Evolutionary conservation across 35 echinoderm and acorn worm genomes (phyloP).

Genomic region (Apostichopus californicus): DNA sequence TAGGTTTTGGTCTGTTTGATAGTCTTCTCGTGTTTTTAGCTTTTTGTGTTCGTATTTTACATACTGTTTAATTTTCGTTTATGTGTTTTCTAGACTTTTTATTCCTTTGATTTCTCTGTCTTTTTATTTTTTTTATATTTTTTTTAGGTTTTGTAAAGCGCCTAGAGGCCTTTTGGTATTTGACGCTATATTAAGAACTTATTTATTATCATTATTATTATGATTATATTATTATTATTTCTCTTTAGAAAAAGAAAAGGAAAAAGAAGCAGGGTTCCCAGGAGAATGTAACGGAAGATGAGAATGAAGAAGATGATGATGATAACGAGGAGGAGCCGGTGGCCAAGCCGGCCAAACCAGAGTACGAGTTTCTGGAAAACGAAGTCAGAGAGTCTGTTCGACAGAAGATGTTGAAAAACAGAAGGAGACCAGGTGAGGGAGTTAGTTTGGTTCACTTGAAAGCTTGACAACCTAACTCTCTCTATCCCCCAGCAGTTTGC

Average conservation of each 20-base stretch:
- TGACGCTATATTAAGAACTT: background rate
- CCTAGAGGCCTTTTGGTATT: background rate
- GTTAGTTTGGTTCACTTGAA: no score
- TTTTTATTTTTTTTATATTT: background rate
- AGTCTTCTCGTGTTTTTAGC: no score
- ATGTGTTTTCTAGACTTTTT: no score
- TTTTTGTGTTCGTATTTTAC: no score
- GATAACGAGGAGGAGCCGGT: slow-evolving; percentile 41
- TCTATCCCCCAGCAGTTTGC: no score
- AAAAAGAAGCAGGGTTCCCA: slow-evolving; percentile 65
- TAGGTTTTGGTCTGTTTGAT: no score
- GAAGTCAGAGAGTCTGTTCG: slow-evolving; percentile 56
- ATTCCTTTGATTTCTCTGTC: no score
- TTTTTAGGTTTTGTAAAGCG: background rate
- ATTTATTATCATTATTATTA: no score
- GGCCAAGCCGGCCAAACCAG: slow-evolving; percentile 80
- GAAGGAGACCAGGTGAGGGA: slow-evolving; percentile 80
- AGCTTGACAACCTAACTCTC: background rate
- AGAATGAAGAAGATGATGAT: slow-evolving; percentile 53
- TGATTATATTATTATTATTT: no score
- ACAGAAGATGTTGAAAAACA: slow-evolving; percentile 69
- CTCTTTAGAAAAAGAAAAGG: slow-evolving; percentile 62
- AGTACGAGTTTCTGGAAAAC: slow-evolving; percentile 71
- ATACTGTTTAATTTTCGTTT: no score
- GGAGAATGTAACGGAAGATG: slow-evolving; percentile 60